Conservation (phyloP, 2,888 invertebrate genomes). For the Ochropleura plecta region DNA sequence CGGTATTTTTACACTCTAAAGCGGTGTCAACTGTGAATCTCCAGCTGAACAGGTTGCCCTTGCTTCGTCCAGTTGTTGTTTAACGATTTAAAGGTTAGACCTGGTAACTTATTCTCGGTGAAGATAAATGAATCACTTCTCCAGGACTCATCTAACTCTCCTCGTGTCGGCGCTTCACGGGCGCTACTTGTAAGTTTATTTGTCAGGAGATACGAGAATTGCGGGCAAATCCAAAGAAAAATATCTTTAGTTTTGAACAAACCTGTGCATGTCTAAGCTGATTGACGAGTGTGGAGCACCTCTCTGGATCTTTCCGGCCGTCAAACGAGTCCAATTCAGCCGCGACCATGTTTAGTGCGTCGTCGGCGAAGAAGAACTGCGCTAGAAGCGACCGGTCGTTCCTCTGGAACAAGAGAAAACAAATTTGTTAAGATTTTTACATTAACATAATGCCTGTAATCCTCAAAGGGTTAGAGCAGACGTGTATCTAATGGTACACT, state of each 20-base stretch:
- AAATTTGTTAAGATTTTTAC: background rate
- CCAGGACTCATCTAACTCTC: background rate
- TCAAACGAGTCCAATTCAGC: conserved; percentile 99
- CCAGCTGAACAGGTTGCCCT: background rate
- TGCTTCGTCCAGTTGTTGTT: background rate
- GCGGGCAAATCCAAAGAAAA: background rate
- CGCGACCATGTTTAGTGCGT: conserved; percentile 98
- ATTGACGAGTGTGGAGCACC: conserved; percentile 98
- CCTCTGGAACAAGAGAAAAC: conserved; percentile 91
- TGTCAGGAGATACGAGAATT: background rate
- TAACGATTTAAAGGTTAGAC: background rate
- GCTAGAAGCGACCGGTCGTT: conserved; percentile 98
- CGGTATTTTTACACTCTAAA: background rate
- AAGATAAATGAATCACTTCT: background rate
- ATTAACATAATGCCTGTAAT: background rate
- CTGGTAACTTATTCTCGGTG: background rate
- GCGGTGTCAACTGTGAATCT: background rate
- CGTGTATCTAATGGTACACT: background rate
- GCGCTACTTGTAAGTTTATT: background rate
- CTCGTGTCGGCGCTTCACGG: background rate
- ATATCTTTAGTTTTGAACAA: conserved; percentile 46
- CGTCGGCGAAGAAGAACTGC: conserved; percentile 99
- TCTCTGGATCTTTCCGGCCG: conserved; percentile 99
- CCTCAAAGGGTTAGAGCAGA: background rate
- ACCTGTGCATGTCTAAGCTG: conserved; percentile 98